Base-by-base conservation (phyloP, 2,888 invertebrate species). In the Zaprionus lineosus region DNA sequence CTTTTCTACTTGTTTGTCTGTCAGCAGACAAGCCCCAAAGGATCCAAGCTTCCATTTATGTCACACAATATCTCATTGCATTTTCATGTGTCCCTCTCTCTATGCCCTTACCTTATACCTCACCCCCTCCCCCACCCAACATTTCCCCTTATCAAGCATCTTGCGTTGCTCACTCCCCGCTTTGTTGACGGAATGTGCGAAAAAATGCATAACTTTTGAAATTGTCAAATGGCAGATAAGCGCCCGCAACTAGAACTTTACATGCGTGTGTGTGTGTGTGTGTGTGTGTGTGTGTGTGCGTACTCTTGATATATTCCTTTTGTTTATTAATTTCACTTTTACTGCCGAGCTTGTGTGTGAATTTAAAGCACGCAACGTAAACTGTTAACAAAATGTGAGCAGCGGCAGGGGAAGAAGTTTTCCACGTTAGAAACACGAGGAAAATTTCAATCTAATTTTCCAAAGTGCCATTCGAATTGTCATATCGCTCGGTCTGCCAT, bases 161-260 rank as follows among this genome's bases (percentile, higher is more conserved):
- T n/a, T n/a, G n/a, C n/a, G n/a, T n/a, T n/a, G n/a, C n/a, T n/a
- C n/a, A n/a, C 40, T 28, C 34, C 28, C 36, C 48, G 59, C 55
- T 72, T 72, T 65, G 61, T 56, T 58, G 37, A 53, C 50, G 41
- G 68, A 79, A 76, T 76, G 58, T 62, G 65, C 43, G 63, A 73
- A 58, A 62, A 78, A 76, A 68, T 71, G 62, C 81, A 81, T 52
- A 68, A 61, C 61, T 60, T 66, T 71, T 70, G 24, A 44, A 68
- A 76, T 77, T 71, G 62, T 61, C 67, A 72, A 81, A 60, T 63
- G 58, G 53, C 46, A 60, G 83, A 76, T 75, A 61, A 73, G 44
- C 26, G 21, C 24, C 26, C 18, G 33, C 12, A 24, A 14, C 12
- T 31, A 14, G 18, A 24, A 15, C n/a, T n/a, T n/a, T 39, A 47